phyloP scores from a whole-genome alignment of 2,797 vertebrate genomes.

The Sebastes dallii region DNA sequence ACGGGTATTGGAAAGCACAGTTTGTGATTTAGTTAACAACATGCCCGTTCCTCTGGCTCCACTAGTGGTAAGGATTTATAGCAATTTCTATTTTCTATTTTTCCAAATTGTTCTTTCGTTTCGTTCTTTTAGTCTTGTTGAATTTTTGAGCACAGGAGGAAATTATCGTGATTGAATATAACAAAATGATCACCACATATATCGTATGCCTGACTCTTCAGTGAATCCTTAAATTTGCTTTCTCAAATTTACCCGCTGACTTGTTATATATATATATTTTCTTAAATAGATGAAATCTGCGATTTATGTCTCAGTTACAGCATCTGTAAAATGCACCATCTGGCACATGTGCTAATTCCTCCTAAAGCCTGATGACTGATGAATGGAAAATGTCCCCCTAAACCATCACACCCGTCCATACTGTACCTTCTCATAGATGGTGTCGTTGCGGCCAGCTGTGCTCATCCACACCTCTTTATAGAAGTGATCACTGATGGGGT shows the following conservation, averaged over 20 bases:
- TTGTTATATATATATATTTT: not conserved
- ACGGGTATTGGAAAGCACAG: too few relatives aligned
- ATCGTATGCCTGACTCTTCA: not conserved
- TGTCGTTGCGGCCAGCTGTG: conserved; percentile 92
- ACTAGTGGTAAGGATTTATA: not conserved
- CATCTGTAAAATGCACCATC: not conserved
- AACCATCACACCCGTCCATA: not conserved
- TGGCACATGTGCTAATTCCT: not conserved
- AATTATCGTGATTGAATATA: not conserved
- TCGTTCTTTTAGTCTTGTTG: not conserved
- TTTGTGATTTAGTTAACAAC: not conserved
- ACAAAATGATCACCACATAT: not conserved
- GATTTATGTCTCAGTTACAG: not conserved
- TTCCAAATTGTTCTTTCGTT: not conserved
- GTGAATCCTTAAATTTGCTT: not conserved
- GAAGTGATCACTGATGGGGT: conserved; percentile 94
- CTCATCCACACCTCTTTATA: conserved; percentile 98
- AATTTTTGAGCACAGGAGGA: not conserved
- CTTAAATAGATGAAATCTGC: not conserved
- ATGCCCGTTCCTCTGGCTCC: not conserved
- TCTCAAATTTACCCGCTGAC: not conserved
- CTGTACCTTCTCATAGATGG: conserved; percentile 95
- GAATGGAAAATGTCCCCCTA: not conserved
- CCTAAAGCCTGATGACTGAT: not conserved
- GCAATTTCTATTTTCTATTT: accelerated